A percentile compares a stretch with the other conserved stretches of the same genome.
Evolutionary conservation across 2,888 invertebrate genomes (phyloP).

Genomic region (Campoplex nolae): DNA sequence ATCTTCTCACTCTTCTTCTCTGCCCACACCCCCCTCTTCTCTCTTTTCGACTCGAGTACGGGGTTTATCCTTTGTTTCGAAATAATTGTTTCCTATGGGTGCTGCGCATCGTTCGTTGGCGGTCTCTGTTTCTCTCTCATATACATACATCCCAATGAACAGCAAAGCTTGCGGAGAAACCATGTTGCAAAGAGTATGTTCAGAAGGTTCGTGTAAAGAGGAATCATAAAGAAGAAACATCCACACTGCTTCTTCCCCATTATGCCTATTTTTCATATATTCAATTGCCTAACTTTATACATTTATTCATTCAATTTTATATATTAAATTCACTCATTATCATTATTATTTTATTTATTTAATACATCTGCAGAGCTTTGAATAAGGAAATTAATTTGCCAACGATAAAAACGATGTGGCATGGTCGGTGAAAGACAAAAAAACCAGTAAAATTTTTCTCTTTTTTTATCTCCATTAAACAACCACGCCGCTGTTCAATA

Average conservation of each 20-base stretch:
- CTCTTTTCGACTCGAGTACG: constrained; percentile 50
- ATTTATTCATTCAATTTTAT: not conserved
- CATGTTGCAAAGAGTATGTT: constrained; percentile 1
- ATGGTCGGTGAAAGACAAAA: too few species aligned
- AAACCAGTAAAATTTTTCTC: not conserved
- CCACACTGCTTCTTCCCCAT: not conserved
- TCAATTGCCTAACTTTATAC: not conserved
- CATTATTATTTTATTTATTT: not conserved
- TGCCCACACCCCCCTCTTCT: constrained; percentile 9
- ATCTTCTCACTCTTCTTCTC: constrained; percentile 40
- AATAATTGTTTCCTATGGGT: constrained; percentile 79
- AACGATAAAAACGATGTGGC: not conserved
- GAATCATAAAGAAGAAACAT: not conserved
- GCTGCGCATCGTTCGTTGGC: constrained; percentile 62
- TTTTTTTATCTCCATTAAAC: not conserved
- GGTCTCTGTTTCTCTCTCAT: constrained; percentile 27
- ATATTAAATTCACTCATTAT: not conserved
- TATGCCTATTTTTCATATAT: not conserved
- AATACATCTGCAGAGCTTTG: not conserved
- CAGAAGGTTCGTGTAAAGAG: not conserved
- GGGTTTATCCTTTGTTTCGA: constrained; percentile 78
- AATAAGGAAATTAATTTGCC: not conserved
- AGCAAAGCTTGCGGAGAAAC: constrained; percentile 11
- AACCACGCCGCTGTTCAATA: not conserved
- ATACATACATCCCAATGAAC: constrained; percentile 10